Base-by-base conservation (phyloP, 2,888 invertebrate species). In the Phrixothrix hirtus region DNA sequence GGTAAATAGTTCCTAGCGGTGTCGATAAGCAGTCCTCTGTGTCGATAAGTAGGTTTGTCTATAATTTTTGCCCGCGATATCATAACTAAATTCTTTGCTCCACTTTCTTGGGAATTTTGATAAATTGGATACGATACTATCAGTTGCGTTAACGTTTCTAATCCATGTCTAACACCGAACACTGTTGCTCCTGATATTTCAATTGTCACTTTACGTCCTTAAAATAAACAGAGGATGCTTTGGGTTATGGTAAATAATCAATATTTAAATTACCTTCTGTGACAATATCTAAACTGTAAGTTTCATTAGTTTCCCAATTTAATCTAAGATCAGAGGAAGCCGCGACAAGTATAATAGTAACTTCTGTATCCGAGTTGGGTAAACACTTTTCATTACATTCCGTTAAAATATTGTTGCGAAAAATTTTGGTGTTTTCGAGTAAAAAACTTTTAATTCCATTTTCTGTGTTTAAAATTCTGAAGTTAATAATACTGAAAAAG, bases 1-100 rank as follows among this genome's bases (percentile, higher is more conserved):
- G 91, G 85, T 14, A 96, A 79, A 70, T 85, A 98, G 75, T 97
- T 94, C 52, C 97, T 82, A 0, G 93, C 86, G 0, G 93, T 88
- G 70, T 98, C 98, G 31, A 98, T 72, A 45, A 95, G 79, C 2
- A 97, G 71, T 1, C 97, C 97, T 58, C 98, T 83, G 69, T 95
- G 90, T 0, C 82, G 79, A 75, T 87, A 97, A 0, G 83, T 78
- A 0, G 97, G 97, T 48, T 81, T 81, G 73, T 97, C 97, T 1
- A 77, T 75, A 49, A 95, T 83, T 48, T 77, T 79, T 0, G 84
- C 87, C 1, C 79, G 79, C 2, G 81, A 76, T 0, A 87, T 77
- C 32, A 89, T 78, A 0, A 83, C 80, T 4, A 90, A 77, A 16
- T 83, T 81, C 45, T 79, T 79, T 47, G 75, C 14, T 3, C 17